Base-by-base conservation (phyloP, 2,113 vertebrate genomes). In the Gallinago jamesoni region DNA sequence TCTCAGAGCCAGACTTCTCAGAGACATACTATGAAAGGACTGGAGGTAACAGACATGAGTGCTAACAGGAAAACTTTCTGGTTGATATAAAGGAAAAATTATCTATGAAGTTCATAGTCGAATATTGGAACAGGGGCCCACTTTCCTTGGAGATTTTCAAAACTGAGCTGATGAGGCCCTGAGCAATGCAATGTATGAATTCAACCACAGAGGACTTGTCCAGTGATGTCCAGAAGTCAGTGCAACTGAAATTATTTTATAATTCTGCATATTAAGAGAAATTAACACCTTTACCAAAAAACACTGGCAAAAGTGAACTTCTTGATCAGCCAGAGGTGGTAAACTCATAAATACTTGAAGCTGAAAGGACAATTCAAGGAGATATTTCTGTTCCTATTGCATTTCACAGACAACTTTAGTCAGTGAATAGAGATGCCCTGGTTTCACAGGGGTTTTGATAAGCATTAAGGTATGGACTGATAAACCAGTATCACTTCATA, bases 21-120 rank as follows among this genome's bases (percentile, higher is more conserved):
- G 16, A 10, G 15, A 1, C 2, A 0, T 62, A 5, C 16, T 80
- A 10, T 6, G 19, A 64, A 50, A 76, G 39, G 5, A 14, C 19
- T 68, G 28, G 8, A 76, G 28, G 13, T 19, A 56, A 60, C 0
- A 2, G 24, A 47, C 10, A 7, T 25, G 28, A 63, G 9, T 45
- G 11, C 23, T n/a, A 17, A 59, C 53, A 77, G 24, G 9, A 60
- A 25, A 80, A 66, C 63, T 27, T 81, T 81, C 16, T 60, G 3
- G 64, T 45, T 27, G 10, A 8, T 35, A 9, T 20, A 50, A 17
- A 1, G 24, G 55, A 15, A 74, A 84, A 78, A 64, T 21, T 55
- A 10, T 74, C 31, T 41, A 33, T 7, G 5, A 43, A 56, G 10
- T 43, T 9, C 10, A 33, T 1, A 33, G 24, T 48, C 9, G 73